These are phyloP conservation scores for Hylaea fasciaria DNA, from an alignment of 2,888 invertebrate species.

Conservation along the genomic window DNA sequence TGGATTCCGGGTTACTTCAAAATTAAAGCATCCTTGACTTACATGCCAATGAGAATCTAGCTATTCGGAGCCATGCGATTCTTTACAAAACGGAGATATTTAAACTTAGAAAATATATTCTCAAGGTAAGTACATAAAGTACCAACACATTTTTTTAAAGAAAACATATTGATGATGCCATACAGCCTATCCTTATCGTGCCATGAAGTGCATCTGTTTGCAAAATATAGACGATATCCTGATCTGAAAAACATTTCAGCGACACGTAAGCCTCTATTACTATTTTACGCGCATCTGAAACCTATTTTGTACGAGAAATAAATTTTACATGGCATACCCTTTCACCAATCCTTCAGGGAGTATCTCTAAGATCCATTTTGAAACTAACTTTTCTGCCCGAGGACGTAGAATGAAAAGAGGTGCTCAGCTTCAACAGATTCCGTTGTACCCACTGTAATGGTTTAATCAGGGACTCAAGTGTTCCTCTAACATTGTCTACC, in stretches of 20 bases:
- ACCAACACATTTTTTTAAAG: too few species aligned
- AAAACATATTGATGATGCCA: too few species aligned
- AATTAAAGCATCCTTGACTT: too few species aligned
- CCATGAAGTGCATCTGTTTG: too few species aligned
- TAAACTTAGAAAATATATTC: too few species aligned
- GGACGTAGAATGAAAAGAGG: conserved; percentile 30
- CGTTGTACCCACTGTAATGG: conserved; percentile 21
- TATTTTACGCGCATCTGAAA: conserved; percentile 11
- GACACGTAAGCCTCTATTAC: not conserved
- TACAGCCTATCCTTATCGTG: too few species aligned
- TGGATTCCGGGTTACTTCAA: too few species aligned
- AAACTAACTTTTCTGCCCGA: conserved; percentile 22
- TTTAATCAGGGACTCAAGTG: conserved; percentile 27
- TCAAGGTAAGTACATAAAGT: too few species aligned
- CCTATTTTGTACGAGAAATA: conserved; percentile 18
- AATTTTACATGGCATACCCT: conserved; percentile 24
- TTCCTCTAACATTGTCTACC: conserved; percentile 20
- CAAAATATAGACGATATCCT: not conserved
- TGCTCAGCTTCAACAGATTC: conserved; percentile 23
- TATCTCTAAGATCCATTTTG: conserved; percentile 29
- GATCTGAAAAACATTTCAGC: not conserved
- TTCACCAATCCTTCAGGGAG: conserved; percentile 16
- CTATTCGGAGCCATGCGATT: too few species aligned
- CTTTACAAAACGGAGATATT: too few species aligned
- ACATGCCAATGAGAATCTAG: too few species aligned